A percentile compares a stretch with the other conserved stretches of the same genome.
phyloP scores from a whole-genome alignment of 2,888 invertebrate genomes.

The Drosophila rellima region DNA sequence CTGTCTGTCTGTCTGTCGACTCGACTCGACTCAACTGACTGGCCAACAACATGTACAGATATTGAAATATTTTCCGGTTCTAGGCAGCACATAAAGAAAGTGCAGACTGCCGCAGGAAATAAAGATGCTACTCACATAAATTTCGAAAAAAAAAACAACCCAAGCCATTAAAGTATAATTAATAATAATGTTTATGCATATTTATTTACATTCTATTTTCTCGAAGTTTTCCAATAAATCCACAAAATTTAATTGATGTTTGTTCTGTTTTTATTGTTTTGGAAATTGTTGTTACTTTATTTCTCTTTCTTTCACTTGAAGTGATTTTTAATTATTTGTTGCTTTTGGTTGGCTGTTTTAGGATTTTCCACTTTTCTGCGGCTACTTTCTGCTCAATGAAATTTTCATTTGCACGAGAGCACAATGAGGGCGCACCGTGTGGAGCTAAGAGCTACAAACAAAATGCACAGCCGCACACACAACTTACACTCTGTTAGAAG shows the following conservation, averaged over 20 bases:
- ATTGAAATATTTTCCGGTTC: conserved; percentile 58
- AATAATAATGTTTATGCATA: conserved; percentile 16
- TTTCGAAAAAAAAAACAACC: conserved; percentile 15
- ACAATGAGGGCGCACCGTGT: conserved; percentile 78
- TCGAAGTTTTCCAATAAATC: conserved; percentile 39
- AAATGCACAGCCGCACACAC: conserved; percentile 41
- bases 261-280: conserved; percentile 27
- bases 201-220: conserved; percentile 38
- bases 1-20: not conserved
- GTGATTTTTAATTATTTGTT: conserved; percentile 55
- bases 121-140: conserved; percentile 12
- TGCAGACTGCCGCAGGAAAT: conserved; percentile 42
- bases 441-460: conserved; percentile 32
- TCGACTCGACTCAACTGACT: conserved; percentile 66
- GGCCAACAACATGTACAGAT: conserved; percentile 47
- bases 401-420: conserved; percentile 81
- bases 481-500: conserved; percentile 30
- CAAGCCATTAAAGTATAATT: conserved; percentile 17
- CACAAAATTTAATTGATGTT: conserved; percentile 24
- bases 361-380: conserved; percentile 79
- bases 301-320: conserved; percentile 52
- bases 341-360: conserved; percentile 55
- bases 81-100: conserved; percentile 47
- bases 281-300: not conserved
- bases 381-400: conserved; percentile 80